Evolutionary conservation across 2,797 vertebrate species (phyloP).

Genomic region (Falco novaeseelandiae): DNA sequence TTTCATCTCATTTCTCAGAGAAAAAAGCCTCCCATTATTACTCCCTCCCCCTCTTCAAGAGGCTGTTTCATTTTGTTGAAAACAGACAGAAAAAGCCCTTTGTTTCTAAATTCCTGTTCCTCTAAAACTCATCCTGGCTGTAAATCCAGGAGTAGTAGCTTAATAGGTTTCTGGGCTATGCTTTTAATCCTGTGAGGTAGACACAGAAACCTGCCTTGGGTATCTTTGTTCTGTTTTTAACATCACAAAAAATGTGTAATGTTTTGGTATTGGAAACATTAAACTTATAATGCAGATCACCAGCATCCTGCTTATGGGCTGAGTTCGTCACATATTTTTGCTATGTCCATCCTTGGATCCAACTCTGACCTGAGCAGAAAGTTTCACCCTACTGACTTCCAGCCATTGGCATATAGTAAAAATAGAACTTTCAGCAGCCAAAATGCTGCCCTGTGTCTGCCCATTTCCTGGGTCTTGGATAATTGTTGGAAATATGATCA

Average conservation of each 20-base stretch:
- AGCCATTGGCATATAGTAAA: not conserved
- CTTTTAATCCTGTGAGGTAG: not conserved
- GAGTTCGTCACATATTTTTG: not conserved
- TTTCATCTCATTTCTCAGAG: conserved; percentile 9
- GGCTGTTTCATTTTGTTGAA: not conserved
- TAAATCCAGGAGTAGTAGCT: not conserved
- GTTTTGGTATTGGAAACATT: not conserved
- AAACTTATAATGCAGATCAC: not conserved
- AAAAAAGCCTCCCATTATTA: not conserved
- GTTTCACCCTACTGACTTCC: not conserved
- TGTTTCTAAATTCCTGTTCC: not conserved
- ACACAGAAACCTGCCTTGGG: not conserved
- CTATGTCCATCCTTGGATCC: not conserved
- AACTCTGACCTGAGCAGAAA: not conserved
- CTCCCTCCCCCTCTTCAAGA: not conserved
- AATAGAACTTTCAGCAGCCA: not conserved
- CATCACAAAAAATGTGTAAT: not conserved
- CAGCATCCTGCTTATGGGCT: not conserved
- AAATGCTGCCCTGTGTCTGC: not conserved
- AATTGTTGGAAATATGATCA: not conserved
- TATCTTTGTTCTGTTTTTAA: not conserved
- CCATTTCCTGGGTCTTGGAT: not conserved
- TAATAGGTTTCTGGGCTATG: fast-evolving
- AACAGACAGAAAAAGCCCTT: not conserved
- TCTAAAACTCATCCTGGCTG: not conserved